Conservation (phyloP, 2,888 invertebrate genomes). For the Heteromurus nitidus region DNA sequence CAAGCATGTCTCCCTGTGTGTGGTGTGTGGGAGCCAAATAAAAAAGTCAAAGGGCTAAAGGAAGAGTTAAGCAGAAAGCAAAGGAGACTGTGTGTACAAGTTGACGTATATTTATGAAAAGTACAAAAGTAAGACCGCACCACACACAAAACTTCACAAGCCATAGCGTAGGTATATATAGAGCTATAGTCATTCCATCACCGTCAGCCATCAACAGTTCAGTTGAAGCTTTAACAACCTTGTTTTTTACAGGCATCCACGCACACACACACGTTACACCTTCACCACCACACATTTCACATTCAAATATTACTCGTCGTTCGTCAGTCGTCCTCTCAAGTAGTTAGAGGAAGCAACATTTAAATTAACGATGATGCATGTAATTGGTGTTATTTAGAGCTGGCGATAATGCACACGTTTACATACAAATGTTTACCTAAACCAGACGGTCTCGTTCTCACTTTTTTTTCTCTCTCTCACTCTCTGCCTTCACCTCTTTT, state of each 20-base stretch:
- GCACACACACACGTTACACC: conserved; percentile 28
- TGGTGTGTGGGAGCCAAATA: conserved; percentile 43
- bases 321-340: conserved; percentile 40
- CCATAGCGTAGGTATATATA: too few species aligned
- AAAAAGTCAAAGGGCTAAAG: conserved; percentile 34
- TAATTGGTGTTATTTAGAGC: conserved; percentile 63
- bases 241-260: conserved; percentile 41
- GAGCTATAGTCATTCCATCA: conserved; percentile 50
- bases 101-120: conserved; percentile 54
- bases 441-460: conserved; percentile 57
- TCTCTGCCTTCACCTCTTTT: conserved; percentile 8
- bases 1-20: conserved; percentile 9
- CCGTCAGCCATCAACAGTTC: conserved; percentile 57
- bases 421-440: conserved; percentile 59
- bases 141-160: too few species aligned
- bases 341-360: conserved; percentile 63
- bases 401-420: conserved; percentile 60
- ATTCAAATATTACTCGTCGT: conserved; percentile 23
- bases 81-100: too few species aligned
- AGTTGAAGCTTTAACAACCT: conserved; percentile 47
- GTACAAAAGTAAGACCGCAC: conserved; percentile 58
- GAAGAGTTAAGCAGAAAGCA: conserved; percentile 5
- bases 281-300: conserved; percentile 22
- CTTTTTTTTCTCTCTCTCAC: conserved; percentile 30
- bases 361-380: conserved; percentile 65